These are phyloP conservation scores for Schizopygopsis pylzovi DNA, from an alignment of 2,797 vertebrate genomes.

Conservation along the genomic window DNA sequence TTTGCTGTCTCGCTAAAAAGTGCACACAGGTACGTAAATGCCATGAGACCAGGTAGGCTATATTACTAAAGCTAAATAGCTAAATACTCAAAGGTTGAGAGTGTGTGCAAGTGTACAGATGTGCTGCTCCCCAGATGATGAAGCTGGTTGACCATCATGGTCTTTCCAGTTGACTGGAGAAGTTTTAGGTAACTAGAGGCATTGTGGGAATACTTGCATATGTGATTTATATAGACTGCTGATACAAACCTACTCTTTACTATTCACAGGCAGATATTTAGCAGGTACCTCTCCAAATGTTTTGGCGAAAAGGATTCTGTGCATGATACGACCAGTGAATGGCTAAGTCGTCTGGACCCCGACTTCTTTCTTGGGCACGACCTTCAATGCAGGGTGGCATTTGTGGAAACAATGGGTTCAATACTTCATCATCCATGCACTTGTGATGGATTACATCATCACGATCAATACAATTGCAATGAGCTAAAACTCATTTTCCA, in stretches of 20 bases:
- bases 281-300: slow-evolving; percentile 79
- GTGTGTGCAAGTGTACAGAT: not conserved
- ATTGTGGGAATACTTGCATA: not conserved
- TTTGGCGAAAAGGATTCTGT: slow-evolving; percentile 73
- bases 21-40: no score
- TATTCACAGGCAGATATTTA: slow-evolving; percentile 77
- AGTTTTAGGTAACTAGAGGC: not conserved
- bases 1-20: no score
- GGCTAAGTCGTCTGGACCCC: slow-evolving; percentile 76
- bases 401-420: slow-evolving; percentile 81
- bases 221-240: not conserved
- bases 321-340: slow-evolving; percentile 76
- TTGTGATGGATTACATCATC: slow-evolving; percentile 70
- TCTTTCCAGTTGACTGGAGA: not conserved
- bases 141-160: not conserved
- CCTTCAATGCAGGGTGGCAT: slow-evolving; percentile 82
- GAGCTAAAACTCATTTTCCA: slow-evolving; percentile 83
- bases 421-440: slow-evolving; percentile 82
- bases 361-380: slow-evolving; percentile 76
- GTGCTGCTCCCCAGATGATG: not conserved
- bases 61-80: no score
- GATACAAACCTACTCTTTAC: slow-evolving; percentile 29
- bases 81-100: not conserved
- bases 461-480: slow-evolving; percentile 75
- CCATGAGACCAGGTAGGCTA: no score